Percentiles rank a stretch among this genome's conserved stretches.
Evolutionary conservation across 2,113 vertebrate genomes (phyloP).

Genomic region (Hypomesus transpacificus): DNA sequence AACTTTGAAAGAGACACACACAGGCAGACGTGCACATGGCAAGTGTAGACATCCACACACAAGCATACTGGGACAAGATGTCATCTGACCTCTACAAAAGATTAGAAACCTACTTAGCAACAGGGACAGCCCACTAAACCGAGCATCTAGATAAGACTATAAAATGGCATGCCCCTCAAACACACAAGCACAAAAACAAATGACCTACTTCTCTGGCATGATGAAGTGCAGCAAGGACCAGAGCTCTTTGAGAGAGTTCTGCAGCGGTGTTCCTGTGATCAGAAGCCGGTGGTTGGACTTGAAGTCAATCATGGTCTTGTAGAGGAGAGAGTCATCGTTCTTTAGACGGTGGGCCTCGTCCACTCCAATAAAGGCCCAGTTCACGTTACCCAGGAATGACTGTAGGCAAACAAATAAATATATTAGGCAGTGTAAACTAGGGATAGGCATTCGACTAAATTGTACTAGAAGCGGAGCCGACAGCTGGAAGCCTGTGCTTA

Average conservation of each 20-base stretch:
- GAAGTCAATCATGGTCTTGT: constrained; percentile 98
- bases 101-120: too few relatives aligned
- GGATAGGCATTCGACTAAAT: too few relatives aligned
- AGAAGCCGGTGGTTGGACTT: constrained; percentile 96
- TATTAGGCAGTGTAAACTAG: too few relatives aligned
- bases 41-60: too few relatives aligned
- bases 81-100: too few relatives aligned
- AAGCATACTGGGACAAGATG: too few relatives aligned
- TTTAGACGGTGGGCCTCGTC: constrained; percentile 98
- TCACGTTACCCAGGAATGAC: constrained; percentile 92
- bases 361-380: constrained; percentile 95
- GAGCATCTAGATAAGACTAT: neutral
- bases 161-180: neutral
- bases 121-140: neutral
- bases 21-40: too few relatives aligned
- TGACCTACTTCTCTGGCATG: constrained; percentile 96
- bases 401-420: constrained; percentile 50
- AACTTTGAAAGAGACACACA: too few relatives aligned
- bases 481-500: too few relatives aligned
- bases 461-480: too few relatives aligned
- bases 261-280: constrained; percentile 95
- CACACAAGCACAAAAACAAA: neutral
- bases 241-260: constrained; percentile 97
- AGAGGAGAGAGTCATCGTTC: constrained; percentile 96
- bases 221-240: constrained; percentile 99